Base-by-base conservation (phyloP, 64 coral and sea anemone genomes). In the Pachyseris speciosa region DNA sequence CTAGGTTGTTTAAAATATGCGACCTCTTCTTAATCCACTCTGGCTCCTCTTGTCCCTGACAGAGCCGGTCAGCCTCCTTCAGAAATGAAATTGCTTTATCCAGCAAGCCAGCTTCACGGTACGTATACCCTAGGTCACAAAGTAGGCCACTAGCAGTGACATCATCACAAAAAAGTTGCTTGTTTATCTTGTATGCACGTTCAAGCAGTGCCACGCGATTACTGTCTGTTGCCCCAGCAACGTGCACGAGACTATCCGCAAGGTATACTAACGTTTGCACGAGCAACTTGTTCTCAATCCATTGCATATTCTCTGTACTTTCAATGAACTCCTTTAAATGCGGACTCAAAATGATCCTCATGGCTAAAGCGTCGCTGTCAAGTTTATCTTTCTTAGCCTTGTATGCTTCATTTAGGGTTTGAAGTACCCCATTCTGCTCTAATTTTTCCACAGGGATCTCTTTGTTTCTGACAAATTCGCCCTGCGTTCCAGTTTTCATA, bases 61-160 rank as follows among this genome's bases (percentile, higher is more conserved):
- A 86, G 53, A 96, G 83, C 6, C 25, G 42, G 15, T 85, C 84
- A 37, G 94, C 94, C 45, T 96, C 91, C 37, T 93, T 80, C 10
- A 96, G 61, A 27, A 90, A 40, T 5, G 94, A 86, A 74, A 90
- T 93, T 2, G 72, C 94, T 67, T 89, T 66, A 48, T 93, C 70
- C 19, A 96, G 59, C 13, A 72, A 58, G 2, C 94, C 94, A 1
- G 94, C 80, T 37, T 96, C 94, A 9, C 94, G 77, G 41, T 96
- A 96, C 6, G 94, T 89, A 63, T 89, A 96, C 8, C 94, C 94
- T 0, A 96, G 81, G 36, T 96, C 91, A 2, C 76, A 59, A 45
- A 96, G 67, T 70, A 96, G 71, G 8, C 42, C 44, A 48, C 94
- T 93, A 0, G 90, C 72, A 12, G 19, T 37, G 1, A 96, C 30